Evolutionary conservation across 2,113 vertebrate species (phyloP).

Genomic region (Charadrius vociferus): DNA sequence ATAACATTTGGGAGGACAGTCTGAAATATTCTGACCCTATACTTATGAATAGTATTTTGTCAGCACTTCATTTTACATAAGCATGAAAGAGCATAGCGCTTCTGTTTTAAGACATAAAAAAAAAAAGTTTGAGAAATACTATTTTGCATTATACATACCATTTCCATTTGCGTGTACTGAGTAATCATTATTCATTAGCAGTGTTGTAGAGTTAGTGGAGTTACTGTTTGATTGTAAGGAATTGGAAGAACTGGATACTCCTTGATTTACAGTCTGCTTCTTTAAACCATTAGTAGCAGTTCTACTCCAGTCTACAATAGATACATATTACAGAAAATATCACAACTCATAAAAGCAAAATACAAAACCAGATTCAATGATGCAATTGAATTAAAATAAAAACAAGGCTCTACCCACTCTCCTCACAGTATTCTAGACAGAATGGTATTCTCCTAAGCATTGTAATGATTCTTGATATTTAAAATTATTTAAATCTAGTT

Average conservation of each 20-base stretch:
- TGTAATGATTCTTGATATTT: neutral
- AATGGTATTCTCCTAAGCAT: neutral
- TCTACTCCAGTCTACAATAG: constrained; percentile 81
- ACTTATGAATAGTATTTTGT: neutral
- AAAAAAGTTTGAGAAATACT: constrained; percentile 12
- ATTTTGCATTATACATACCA: constrained; percentile 69
- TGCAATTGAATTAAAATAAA: constrained; percentile 15
- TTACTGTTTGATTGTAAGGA: constrained; percentile 83
- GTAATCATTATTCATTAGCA: constrained; percentile 81
- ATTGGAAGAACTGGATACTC: constrained; percentile 83
- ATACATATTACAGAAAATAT: constrained; percentile 61
- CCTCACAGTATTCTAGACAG: neutral
- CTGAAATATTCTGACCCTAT: neutral
- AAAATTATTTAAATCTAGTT: neutral
- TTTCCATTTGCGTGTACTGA: constrained; percentile 77
- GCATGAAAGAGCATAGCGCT: neutral
- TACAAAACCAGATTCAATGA: constrained; percentile 32
- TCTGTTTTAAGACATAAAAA: neutral
- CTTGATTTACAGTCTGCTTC: constrained; percentile 83
- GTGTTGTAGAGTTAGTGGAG: constrained; percentile 79
- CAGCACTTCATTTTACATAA: neutral
- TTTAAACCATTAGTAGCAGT: constrained; percentile 83
- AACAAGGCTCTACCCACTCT: neutral
- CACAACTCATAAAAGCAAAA: constrained; percentile 35
- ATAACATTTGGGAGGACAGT: neutral